Percentiles rank a stretch among this genome's conserved stretches.
phyloP scores from a whole-genome alignment of 37 sponge, comb jelly and placozoan species.

The Bolinopsis microptera region DNA sequence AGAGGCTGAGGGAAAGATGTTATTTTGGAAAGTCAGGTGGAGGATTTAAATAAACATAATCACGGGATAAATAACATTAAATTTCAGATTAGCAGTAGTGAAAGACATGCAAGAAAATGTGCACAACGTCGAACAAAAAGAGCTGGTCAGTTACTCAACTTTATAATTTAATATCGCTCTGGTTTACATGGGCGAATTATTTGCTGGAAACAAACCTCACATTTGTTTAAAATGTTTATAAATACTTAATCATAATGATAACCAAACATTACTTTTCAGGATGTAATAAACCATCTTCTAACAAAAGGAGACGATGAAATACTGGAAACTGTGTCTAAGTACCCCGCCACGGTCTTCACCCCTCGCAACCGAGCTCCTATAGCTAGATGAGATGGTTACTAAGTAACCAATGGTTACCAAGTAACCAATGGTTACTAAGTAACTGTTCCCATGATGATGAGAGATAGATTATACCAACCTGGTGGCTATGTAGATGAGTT shows the following conservation, averaged over 20 bases:
- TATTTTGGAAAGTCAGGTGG: no score
- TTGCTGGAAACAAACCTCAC: no score
- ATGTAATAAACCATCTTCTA: not conserved
- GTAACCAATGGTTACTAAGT: no score
- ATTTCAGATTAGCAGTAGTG: conserved; percentile 21
- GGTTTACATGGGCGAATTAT: no score
- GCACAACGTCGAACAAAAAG: not conserved
- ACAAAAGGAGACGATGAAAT: conserved; percentile 48
- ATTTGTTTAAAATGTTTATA: no score
- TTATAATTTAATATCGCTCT: not conserved
- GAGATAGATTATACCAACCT: no score
- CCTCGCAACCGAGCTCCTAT: conserved; percentile 39
- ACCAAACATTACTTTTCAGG: not conserved
- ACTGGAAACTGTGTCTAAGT: conserved; percentile 52
- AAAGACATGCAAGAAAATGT: not conserved
- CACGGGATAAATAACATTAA: no score
- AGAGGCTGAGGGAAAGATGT: no score
- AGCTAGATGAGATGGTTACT: not conserved
- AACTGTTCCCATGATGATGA: no score
- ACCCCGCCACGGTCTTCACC: conserved; percentile 57
- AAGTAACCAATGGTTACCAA: no score
- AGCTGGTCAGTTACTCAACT: not conserved
- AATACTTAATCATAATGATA: not conserved
- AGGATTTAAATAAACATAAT: no score
- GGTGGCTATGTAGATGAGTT: no score